A percentile compares a stretch with the other conserved stretches of the same genome.
These are phyloP conservation scores for Chrysolina americana DNA, from an alignment of 2,888 invertebrate genomes.

Conservation along the genomic window DNA sequence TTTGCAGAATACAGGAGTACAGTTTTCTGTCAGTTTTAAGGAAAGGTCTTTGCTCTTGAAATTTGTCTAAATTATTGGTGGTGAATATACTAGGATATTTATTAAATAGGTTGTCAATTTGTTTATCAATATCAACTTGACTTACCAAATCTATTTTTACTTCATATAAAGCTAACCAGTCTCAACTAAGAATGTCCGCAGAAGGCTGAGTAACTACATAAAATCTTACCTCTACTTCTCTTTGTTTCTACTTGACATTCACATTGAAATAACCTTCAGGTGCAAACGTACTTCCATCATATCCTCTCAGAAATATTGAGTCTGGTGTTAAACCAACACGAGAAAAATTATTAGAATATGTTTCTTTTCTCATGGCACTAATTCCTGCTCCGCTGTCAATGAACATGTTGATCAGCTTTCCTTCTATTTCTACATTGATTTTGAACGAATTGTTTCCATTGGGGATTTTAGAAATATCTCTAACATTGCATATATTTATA, in stretches of 20 bases:
- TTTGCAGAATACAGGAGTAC: neutral
- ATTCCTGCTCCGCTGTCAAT: constrained; percentile 29
- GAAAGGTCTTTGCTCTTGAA: neutral
- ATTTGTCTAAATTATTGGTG: neutral
- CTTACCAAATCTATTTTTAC: constrained; percentile 16
- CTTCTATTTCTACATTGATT: constrained; percentile 21
- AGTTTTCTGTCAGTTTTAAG: neutral
- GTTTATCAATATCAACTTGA: constrained; percentile 3
- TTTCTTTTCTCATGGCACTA: constrained; percentile 24
- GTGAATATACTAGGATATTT: constrained; percentile 23
- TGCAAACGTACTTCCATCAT: constrained; percentile 27
- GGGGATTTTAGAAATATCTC: constrained; percentile 5
- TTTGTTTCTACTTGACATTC: constrained; percentile 14
- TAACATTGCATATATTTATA: neutral
- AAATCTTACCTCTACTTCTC: constrained; percentile 6
- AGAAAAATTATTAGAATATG: constrained; percentile 30
- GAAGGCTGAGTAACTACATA: constrained; percentile 30
- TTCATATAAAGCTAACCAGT: constrained; percentile 18
- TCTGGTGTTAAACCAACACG: constrained; percentile 26
- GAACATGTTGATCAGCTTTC: constrained; percentile 12
- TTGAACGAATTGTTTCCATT: constrained; percentile 13
- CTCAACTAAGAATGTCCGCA: constrained; percentile 23
- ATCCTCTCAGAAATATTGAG: constrained; percentile 25
- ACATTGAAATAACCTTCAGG: constrained; percentile 26
- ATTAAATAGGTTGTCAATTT: neutral